Base-by-base conservation (phyloP, 2,113 vertebrate genomes). In the Oncorhynchus nerka region DNA sequence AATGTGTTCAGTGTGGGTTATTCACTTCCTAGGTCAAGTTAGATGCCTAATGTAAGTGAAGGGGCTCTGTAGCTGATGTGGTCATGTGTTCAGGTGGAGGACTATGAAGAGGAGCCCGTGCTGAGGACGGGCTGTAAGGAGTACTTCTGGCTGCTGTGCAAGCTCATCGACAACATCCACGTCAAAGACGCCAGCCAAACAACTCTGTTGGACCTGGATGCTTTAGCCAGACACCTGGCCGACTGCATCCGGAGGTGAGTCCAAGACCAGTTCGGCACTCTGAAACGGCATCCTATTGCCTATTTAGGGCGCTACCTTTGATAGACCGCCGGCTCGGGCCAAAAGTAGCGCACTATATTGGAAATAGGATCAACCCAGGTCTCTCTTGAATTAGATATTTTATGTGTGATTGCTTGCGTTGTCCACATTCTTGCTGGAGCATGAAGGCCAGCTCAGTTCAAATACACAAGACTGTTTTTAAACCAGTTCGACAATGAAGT, bases 181-280 rank as follows among this genome's bases (percentile, higher is more conserved):
- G 97, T 99, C 66, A 99, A 99, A 89, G 98, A 99, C 75, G 96
- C 98, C 77, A 97, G 95, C 90, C 97, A 99, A 97, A 99, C 97
- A 61, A 99, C 98, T 0, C 91, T 99, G 76, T 95, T 99, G 30
- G 98, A 99, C 92, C 94, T 99, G 86, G 98, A 99, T 74, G 97
- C 97, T 0, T 93, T 99, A 71, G 97, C 98, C 5, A 92, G 98
- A 77, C 98, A 99, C 88, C 95, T 99, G 3, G 97, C 98, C 11
- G 98, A 99, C 92, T 99, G 98, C 92, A 99, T 99, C 89, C 87
- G 96, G 82, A 99, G 97, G 97, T 99, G 90, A 92, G 91, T 39
- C 20, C 22, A 51, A 13, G 49, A 4, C 15, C 49, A 15, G 51
- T 16, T 55, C 51, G 2, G 16, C 4, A 16, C 28, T 19, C 16